Percentiles rank a stretch among this genome's conserved stretches.
These are phyloP conservation scores for Cantharis flavilabris DNA, from an alignment of 2,888 invertebrate species.

Conservation along the genomic window DNA sequence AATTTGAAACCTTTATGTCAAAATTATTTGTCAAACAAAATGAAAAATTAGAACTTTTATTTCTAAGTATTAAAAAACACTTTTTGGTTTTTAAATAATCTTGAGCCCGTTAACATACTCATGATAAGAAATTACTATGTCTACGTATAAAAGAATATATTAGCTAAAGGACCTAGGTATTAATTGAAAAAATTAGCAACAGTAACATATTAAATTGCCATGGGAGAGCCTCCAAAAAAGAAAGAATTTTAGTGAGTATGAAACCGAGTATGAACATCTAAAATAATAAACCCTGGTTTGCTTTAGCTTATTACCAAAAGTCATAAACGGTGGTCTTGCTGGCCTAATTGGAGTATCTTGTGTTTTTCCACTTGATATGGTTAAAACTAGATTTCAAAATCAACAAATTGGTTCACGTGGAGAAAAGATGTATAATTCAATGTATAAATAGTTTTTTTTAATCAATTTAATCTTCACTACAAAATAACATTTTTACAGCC, in stretches of 20 bases:
- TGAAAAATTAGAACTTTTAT: neutral
- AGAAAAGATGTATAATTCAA: slow-evolving; percentile 87
- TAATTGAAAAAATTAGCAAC: neutral
- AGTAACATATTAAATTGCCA: neutral
- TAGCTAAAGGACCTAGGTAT: neutral
- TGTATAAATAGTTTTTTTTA: slow-evolving; percentile 66
- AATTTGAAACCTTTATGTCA: neutral
- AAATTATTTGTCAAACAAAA: neutral
- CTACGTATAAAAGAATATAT: no score
- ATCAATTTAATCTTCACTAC: neutral
- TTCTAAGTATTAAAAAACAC: neutral
- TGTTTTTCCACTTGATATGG: slow-evolving; percentile 96
- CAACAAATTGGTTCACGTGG: slow-evolving; percentile 90
- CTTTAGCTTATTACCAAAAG: slow-evolving; percentile 86
- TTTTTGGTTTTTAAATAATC: neutral
- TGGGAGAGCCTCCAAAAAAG: neutral
- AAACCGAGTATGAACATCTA: neutral
- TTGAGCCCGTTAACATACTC: neutral
- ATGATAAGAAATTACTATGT: no score
- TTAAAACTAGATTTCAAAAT: slow-evolving; percentile 97
- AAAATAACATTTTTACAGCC: neutral
- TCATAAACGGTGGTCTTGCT: slow-evolving; percentile 97
- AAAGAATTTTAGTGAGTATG: neutral
- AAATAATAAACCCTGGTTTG: slow-evolving; percentile 34
- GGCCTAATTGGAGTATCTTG: slow-evolving; percentile 98